Evolutionary conservation across 2,113 vertebrate species (phyloP).

Genomic region (Herpailurus yagouaroundi): DNA sequence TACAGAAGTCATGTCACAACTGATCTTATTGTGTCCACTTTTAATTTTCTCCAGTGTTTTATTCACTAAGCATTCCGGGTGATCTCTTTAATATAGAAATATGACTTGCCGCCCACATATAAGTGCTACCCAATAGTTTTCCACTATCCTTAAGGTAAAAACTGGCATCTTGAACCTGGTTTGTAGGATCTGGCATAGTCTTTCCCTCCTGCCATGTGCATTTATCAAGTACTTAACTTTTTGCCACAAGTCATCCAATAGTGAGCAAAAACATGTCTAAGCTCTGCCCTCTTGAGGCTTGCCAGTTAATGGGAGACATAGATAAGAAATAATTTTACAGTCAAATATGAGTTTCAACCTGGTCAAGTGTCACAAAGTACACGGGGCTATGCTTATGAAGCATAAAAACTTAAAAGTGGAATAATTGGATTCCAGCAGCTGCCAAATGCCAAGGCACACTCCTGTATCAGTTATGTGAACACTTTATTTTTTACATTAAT

Average conservation of each 20-base stretch:
- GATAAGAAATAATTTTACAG: neutral
- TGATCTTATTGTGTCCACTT: neutral
- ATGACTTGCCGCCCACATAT: neutral
- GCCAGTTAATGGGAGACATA: neutral
- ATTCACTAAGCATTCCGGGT: neutral
- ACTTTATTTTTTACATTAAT: neutral
- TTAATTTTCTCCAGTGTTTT: neutral
- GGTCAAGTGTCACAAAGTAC: neutral
- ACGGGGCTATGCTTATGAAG: neutral
- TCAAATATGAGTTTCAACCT: neutral
- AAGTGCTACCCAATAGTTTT: neutral
- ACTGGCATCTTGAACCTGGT: neutral
- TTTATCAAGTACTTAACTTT: neutral
- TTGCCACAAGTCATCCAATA: neutral
- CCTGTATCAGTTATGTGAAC: neutral
- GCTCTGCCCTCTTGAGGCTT: neutral
- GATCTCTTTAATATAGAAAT: neutral
- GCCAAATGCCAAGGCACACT: neutral
- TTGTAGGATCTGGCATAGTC: neutral
- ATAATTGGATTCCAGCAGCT: neutral
- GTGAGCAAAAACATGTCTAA: neutral
- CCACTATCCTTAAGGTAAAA: neutral
- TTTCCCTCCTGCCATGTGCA: neutral
- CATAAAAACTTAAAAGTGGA: neutral
- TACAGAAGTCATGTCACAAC: neutral